Conservation (phyloP, 2,888 invertebrate genomes). For the Amblyjoppa proteus region DNA sequence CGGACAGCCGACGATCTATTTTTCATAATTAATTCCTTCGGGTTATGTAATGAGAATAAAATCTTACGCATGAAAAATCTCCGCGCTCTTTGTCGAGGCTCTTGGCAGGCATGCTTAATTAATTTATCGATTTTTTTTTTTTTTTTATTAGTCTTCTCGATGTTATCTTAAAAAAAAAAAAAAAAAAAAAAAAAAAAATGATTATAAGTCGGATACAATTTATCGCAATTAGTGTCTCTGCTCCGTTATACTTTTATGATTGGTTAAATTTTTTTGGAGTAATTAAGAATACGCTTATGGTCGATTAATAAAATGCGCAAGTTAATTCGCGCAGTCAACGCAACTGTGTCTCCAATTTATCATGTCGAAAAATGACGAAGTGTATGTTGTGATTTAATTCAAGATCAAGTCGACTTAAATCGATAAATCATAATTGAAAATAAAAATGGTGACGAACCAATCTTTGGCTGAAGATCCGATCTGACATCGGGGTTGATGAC, state of each 20-base stretch:
- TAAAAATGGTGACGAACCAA: no score
- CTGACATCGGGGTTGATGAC: no score
- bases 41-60: conserved; percentile 6
- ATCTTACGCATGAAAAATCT: background rate
- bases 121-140: conserved; percentile 1
- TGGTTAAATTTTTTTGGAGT: background rate
- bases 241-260: background rate
- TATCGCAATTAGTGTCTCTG: background rate
- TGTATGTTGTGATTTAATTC: no score
- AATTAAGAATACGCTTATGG: no score
- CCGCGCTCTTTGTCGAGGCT: background rate
- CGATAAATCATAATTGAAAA: no score
- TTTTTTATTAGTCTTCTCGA: background rate
- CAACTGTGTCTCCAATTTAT: no score
- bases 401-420: no score
- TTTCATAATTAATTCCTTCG: conserved; percentile 37
- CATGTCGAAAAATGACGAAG: no score
- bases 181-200: no score
- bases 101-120: background rate
- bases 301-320: no score
- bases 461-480: no score
- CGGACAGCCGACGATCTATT: background rate
- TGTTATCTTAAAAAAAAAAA: background rate
- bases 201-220: background rate
- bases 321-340: no score